Percentiles rank a stretch among this genome's conserved stretches.
Evolutionary conservation across 2,888 invertebrate species (phyloP).

Genomic region (Pterobdella sp.): DNA sequence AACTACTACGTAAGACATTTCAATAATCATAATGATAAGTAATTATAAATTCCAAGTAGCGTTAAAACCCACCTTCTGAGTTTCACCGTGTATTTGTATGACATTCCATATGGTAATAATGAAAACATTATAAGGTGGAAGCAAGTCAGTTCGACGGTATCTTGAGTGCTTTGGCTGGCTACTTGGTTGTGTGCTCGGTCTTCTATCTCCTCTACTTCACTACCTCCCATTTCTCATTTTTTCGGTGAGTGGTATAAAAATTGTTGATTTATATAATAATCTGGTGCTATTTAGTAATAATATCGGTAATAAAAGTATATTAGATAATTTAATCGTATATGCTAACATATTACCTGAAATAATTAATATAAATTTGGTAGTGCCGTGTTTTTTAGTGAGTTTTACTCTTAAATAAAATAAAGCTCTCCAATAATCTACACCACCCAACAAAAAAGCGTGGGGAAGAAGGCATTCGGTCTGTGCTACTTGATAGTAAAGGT

Average conservation of each 20-base stretch:
- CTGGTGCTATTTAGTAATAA: too few species aligned
- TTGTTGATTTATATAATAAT: too few species aligned
- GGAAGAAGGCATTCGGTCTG: conserved; percentile 62
- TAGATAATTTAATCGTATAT: too few species aligned
- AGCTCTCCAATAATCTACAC: not conserved
- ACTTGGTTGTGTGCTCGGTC: conserved; percentile 75
- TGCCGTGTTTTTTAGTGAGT: too few species aligned
- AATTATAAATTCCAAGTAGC: too few species aligned
- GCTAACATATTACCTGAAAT: not conserved
- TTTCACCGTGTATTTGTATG: too few species aligned
- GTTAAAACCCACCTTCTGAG: too few species aligned
- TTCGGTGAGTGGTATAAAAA: conserved; percentile 14
- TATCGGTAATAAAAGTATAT: too few species aligned
- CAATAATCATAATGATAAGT: too few species aligned
- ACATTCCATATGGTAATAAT: too few species aligned
- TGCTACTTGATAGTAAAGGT: conserved; percentile 61
- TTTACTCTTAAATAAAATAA: not conserved
- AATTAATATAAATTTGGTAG: not conserved
- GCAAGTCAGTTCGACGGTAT: conserved; percentile 85
- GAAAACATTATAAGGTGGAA: conserved; percentile 56
- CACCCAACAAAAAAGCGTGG: conserved; percentile 28
- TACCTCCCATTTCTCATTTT: conserved; percentile 51
- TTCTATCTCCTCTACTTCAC: conserved; percentile 76
- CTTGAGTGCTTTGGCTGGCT: conserved; percentile 83
- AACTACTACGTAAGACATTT: too few species aligned